Conservation (phyloP, 2,888 invertebrate genomes). For the Sinelater perroti region DNA sequence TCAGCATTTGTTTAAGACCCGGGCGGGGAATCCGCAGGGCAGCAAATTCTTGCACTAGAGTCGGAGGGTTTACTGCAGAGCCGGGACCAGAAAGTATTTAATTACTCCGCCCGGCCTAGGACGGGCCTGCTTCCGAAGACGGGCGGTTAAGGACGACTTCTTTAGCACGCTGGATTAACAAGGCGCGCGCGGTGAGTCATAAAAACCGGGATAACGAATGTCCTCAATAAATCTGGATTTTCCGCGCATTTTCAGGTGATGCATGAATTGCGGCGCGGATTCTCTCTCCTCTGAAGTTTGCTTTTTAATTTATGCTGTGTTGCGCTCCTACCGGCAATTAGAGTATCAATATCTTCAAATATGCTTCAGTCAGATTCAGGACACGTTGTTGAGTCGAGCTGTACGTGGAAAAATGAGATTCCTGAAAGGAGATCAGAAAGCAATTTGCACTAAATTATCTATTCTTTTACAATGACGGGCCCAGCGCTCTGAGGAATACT, state of each 20-base stretch:
- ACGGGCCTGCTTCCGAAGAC: not conserved
- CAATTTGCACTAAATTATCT: conserved; percentile 11
- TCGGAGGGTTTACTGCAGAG: not conserved
- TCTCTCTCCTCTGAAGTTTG: not conserved
- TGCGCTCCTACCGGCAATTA: too few relatives aligned
- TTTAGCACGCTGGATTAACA: too few relatives aligned
- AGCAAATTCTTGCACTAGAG: too few relatives aligned
- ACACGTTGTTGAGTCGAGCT: too few relatives aligned
- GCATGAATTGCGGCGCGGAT: conserved; percentile 4
- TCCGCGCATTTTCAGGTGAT: conserved; percentile 6
- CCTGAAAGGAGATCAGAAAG: conserved; percentile 6
- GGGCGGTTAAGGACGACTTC: too few relatives aligned
- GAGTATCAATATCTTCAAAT: too few relatives aligned
- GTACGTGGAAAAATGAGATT: not conserved
- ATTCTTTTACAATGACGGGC: not conserved
- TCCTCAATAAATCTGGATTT: conserved; percentile 29
- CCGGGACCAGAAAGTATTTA: too few relatives aligned
- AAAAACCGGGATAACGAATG: conserved; percentile 23
- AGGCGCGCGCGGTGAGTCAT: conserved; percentile 10
- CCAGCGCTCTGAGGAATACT: not conserved
- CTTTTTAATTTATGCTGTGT: too few relatives aligned
- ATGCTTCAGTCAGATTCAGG: too few relatives aligned
- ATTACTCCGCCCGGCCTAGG: not conserved
- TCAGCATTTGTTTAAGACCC: conserved; percentile 10
- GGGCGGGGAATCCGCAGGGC: conserved; percentile 1